Percentiles rank a stretch among this genome's conserved stretches.
phyloP scores from a whole-genome alignment of 2,888 invertebrate species.

The Apantesis nais region DNA sequence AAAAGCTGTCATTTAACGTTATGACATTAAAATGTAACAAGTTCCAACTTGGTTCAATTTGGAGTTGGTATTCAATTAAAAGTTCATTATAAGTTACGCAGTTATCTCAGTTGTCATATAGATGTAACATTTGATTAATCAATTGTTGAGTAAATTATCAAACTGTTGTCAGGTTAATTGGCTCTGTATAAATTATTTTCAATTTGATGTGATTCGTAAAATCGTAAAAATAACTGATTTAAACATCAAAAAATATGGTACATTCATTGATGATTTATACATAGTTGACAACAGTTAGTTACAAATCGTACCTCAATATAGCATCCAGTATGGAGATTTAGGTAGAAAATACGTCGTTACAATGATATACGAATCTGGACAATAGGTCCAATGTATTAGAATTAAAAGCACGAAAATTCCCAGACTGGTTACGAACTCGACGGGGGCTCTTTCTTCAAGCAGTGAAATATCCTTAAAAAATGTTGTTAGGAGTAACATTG shows the following conservation, averaged over 20 bases:
- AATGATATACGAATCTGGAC: background rate
- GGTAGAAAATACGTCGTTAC: background rate
- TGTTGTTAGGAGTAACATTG: too few species aligned
- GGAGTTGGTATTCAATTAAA: slow-evolving; percentile 40
- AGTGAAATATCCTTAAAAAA: too few species aligned
- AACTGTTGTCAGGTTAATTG: slow-evolving; percentile 27
- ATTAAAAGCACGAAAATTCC: background rate
- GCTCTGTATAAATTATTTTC: slow-evolving; percentile 27
- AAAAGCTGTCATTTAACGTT: slow-evolving; percentile 24
- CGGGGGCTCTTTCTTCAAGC: too few species aligned
- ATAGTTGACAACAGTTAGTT: too few species aligned
- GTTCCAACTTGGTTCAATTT: slow-evolving; percentile 44
- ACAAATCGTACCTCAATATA: too few species aligned
- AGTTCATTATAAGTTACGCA: slow-evolving; percentile 29
- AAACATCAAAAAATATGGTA: too few species aligned
- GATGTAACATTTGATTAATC: slow-evolving; percentile 25
- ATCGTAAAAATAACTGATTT: too few species aligned
- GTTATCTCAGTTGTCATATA: slow-evolving; percentile 7
- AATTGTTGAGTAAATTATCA: slow-evolving; percentile 30
- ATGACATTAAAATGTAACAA: slow-evolving; percentile 36
- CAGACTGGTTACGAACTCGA: too few species aligned
- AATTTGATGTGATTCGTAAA: too few species aligned
- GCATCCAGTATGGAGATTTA: background rate
- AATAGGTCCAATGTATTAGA: background rate
- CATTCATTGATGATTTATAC: too few species aligned